Conservation (phyloP, 1,140 invertebrate species). For the Patella vulgata region DNA sequence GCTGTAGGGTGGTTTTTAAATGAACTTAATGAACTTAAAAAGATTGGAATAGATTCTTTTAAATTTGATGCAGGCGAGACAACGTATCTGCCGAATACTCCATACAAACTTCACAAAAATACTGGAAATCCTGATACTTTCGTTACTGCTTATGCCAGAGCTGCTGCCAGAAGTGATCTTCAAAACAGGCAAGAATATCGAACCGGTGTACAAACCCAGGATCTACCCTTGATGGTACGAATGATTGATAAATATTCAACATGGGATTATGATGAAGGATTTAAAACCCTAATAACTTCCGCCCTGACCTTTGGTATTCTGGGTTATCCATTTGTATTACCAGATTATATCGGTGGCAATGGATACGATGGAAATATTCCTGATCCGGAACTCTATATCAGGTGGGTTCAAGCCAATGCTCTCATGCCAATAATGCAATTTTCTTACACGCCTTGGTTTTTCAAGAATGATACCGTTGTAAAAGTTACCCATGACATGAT, state of each 20-base stretch:
- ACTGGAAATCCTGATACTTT: conserved; percentile 34
- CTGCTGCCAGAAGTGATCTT: conserved; percentile 5
- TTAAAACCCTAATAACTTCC: conserved; percentile 76
- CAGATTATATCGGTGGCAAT: conserved; percentile 95
- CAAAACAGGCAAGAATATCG: conserved; percentile 70
- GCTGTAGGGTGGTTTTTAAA: conserved; percentile 76
- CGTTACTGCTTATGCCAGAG: conserved; percentile 27
- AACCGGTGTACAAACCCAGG: conserved; percentile 81
- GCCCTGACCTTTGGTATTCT: conserved; percentile 84
- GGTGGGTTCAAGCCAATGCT: conserved; percentile 87
- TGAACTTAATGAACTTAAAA: conserved; percentile 72
- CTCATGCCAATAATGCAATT: conserved; percentile 91
- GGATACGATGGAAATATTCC: conserved; percentile 69
- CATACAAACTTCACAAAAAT: conserved; percentile 41
- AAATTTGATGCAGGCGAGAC: conserved; percentile 88
- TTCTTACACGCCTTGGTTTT: conserved; percentile 89
- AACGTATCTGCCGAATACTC: conserved; percentile 29
- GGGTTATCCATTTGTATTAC: conserved; percentile 86
- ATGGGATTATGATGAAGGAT: conserved; percentile 83
- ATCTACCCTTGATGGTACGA: conserved; percentile 81
- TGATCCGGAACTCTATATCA: conserved; percentile 82
- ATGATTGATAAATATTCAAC: conserved; percentile 88
- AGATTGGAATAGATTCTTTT: conserved; percentile 74
- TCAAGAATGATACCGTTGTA: conserved; percentile 74
- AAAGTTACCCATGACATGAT: conserved; percentile 70